Evolutionary conservation across 2,888 invertebrate genomes (phyloP).

Genomic region (Xanthia togata): DNA sequence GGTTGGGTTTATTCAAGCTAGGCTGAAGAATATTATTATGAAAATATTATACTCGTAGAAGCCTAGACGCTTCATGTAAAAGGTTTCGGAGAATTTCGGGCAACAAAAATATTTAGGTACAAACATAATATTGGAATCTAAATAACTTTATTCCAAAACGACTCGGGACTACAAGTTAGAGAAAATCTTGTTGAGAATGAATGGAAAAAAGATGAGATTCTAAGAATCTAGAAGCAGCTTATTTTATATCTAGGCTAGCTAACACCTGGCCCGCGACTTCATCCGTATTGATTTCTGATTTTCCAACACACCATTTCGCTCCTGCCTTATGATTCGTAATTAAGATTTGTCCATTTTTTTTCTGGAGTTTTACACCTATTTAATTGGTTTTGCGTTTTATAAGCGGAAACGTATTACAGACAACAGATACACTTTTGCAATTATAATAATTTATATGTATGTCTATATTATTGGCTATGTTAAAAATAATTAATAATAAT

Average conservation of each 20-base stretch:
- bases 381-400: too few relatives aligned
- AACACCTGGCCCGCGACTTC: too few relatives aligned
- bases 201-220: not conserved
- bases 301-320: not conserved
- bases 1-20: not conserved
- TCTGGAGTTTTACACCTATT: not conserved
- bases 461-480: too few relatives aligned
- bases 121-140: not conserved
- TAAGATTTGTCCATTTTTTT: not conserved
- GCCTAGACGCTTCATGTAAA: not conserved
- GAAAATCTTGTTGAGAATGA: not conserved
- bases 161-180: not conserved
- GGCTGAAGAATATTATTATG: not conserved
- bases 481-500: too few relatives aligned
- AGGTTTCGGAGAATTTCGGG: constrained; percentile 4
- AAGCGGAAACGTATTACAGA: not conserved
- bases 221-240: not conserved
- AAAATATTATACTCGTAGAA: not conserved
- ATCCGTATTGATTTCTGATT: not conserved
- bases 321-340: not conserved
- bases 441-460: not conserved
- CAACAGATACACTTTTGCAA: not conserved
- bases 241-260: not conserved
- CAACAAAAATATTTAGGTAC: not conserved
- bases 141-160: not conserved